A percentile compares a stretch with the other conserved stretches of the same genome.
Conservation (phyloP, 2,113 vertebrate species). For the Hemiscyllium ocellatum region DNA sequence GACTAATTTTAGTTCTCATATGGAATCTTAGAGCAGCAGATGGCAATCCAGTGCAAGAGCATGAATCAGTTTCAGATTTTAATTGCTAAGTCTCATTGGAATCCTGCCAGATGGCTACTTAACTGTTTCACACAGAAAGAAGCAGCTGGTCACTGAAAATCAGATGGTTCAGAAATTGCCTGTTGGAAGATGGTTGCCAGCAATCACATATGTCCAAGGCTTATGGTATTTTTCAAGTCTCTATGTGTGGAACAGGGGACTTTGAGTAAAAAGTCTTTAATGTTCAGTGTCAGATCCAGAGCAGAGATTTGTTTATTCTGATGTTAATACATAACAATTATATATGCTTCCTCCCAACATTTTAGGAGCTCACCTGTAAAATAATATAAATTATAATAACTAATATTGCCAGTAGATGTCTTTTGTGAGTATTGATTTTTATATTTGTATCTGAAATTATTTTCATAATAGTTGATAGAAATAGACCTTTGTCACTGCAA, state of each 20-base stretch:
- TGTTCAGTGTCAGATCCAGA: not conserved
- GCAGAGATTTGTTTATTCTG: not conserved
- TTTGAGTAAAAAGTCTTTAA: not conserved
- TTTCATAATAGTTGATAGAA: not conserved
- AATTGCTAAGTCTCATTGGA: not conserved
- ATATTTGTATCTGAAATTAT: not conserved
- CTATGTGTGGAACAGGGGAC: not conserved
- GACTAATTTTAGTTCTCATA: not conserved
- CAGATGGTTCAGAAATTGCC: not conserved
- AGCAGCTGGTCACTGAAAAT: not conserved
- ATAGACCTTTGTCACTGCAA: conserved; percentile 16
- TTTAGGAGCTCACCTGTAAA: not conserved
- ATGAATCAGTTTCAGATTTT: not conserved
- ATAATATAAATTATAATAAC: not conserved
- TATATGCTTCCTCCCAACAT: not conserved
- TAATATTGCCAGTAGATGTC: not conserved
- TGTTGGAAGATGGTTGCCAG: not conserved
- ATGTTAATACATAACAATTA: not conserved
- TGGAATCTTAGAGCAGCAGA: not conserved
- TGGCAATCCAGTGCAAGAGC: not conserved
- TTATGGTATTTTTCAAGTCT: too few species aligned
- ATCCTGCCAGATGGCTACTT: not conserved
- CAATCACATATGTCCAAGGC: not conserved
- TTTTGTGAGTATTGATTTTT: not conserved
- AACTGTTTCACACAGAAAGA: not conserved